phyloP scores from a whole-genome alignment of 2,797 vertebrate species.

The Malacoraja senta region DNA sequence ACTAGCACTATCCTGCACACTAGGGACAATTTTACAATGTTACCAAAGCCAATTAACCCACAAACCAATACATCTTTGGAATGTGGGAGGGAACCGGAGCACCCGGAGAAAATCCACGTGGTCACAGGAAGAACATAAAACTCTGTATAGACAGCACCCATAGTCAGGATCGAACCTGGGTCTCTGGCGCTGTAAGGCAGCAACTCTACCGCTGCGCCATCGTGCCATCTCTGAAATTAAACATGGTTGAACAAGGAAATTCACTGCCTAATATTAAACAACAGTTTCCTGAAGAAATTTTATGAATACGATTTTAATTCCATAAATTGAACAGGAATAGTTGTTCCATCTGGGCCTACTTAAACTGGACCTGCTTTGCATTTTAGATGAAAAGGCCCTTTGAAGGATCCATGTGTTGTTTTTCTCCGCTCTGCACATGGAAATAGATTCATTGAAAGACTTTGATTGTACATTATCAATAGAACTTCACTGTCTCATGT shows the following conservation, averaged over 20 bases:
- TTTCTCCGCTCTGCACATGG: background rate
- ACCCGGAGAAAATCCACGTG: no score
- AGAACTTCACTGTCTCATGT: background rate
- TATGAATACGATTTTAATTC: slow-evolving; percentile 14
- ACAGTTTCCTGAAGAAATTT: background rate
- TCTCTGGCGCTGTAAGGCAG: no score
- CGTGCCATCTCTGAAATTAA: background rate
- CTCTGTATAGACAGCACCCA: no score
- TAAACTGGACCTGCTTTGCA: background rate
- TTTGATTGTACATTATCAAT: background rate
- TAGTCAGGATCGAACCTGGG: no score
- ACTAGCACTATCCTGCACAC: no score
- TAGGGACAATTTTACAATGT: no score
- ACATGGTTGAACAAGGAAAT: background rate
- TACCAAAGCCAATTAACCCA: no score
- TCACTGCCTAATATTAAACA: background rate
- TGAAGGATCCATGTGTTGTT: background rate
- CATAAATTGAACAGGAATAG: background rate
- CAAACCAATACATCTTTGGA: no score
- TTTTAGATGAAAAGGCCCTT: slow-evolving; percentile 2
- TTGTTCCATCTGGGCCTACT: slow-evolving; percentile 11
- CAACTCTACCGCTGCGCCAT: no score
- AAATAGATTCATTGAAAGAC: background rate
- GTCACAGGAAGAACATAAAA: no score
- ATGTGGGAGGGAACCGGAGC: no score